Percentiles rank a stretch among this genome's conserved stretches.
phyloP scores from a whole-genome alignment of 2,888 invertebrate species.

The Actias luna region DNA sequence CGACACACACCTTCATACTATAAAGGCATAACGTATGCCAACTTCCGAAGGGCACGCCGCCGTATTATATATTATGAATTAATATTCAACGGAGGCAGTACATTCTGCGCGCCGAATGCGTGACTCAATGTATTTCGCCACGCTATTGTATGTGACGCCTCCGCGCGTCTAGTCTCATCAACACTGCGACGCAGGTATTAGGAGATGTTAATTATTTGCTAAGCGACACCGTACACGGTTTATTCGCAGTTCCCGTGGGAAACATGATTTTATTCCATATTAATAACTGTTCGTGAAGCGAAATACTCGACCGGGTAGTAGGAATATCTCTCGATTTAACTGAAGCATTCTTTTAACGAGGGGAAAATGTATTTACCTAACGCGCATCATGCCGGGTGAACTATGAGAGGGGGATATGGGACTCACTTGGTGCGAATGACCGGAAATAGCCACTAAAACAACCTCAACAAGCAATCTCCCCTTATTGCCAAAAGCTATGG shows the following conservation, averaged over 20 bases:
- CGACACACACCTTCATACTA: neutral
- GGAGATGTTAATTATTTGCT: constrained; percentile 7
- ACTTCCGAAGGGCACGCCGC: constrained; percentile 9
- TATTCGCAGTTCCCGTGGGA: neutral
- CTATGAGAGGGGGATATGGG: too few relatives aligned
- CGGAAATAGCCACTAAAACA: too few relatives aligned
- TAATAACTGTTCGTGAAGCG: too few relatives aligned
- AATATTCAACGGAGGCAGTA: constrained; percentile 29
- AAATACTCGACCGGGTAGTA: too few relatives aligned
- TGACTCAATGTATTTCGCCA: constrained; percentile 19
- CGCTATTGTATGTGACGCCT: constrained; percentile 4
- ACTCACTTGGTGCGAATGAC: too few relatives aligned
- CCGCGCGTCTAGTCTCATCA: constrained; percentile 6
- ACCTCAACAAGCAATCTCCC: too few relatives aligned
- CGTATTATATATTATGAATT: constrained; percentile 22
- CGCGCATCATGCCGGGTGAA: too few relatives aligned
- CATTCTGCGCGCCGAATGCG: constrained; percentile 25
- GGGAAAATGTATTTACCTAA: too few relatives aligned
- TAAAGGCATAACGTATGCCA: neutral
- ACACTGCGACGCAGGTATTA: neutral
- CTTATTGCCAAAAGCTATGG: too few relatives aligned
- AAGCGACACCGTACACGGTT: neutral
- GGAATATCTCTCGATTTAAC: too few relatives aligned
- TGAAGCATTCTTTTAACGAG: too few relatives aligned
- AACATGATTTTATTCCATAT: neutral